Evolutionary conservation across 2,113 vertebrate species (phyloP).

Genomic region (Polypterus senegalus): DNA sequence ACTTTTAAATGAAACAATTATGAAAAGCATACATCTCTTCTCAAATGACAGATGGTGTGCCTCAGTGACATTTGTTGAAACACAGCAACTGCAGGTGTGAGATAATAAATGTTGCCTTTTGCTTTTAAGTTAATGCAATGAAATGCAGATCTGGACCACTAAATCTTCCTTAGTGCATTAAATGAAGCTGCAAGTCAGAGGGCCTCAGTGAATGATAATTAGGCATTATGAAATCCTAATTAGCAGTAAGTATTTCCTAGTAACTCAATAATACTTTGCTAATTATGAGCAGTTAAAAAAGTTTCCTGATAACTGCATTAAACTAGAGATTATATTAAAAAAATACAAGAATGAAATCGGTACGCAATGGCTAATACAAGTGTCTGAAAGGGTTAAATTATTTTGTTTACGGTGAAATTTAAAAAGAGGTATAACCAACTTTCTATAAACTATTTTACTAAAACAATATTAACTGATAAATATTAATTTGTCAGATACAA

Average conservation of each 20-base stretch:
- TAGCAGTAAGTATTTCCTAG: background rate
- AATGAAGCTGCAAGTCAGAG: slow-evolving; percentile 4
- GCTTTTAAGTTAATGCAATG: slow-evolving; percentile 3
- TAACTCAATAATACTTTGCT: background rate
- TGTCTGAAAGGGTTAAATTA: no score
- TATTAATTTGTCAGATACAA: no score
- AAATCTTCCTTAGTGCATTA: slow-evolving; percentile 12
- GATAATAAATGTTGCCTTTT: slow-evolving; percentile 23
- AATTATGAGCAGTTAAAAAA: background rate
- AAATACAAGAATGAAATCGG: no score
- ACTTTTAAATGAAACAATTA: no score
- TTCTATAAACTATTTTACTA: no score
- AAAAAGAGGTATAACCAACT: no score
- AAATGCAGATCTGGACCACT: background rate
- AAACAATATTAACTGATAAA: no score
- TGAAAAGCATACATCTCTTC: background rate
- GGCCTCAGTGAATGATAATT: slow-evolving; percentile 8
- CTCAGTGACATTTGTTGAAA: slow-evolving; percentile 26
- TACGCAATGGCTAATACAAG: no score
- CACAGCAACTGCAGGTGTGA: slow-evolving; percentile 19
- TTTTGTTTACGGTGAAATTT: no score
- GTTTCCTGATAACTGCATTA: no score
- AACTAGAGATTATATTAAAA: no score
- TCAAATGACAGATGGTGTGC: slow-evolving; percentile 25
- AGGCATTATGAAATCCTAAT: slow-evolving; percentile 8